These are phyloP conservation scores for Drosophila prostipennis DNA, from an alignment of 2,888 invertebrate species.

Conservation along the genomic window DNA sequence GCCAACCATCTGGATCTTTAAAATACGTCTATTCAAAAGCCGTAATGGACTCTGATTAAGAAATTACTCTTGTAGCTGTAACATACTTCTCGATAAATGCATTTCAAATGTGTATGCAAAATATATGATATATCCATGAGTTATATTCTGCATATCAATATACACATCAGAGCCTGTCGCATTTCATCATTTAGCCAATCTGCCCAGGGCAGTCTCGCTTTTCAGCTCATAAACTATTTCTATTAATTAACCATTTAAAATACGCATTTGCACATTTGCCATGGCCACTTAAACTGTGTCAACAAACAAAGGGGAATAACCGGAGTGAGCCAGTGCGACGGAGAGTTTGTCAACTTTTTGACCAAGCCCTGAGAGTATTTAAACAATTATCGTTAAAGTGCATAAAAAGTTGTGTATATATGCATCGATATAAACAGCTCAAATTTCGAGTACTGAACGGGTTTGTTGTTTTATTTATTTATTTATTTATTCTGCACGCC, in stretches of 20 bases:
- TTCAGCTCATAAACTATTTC: conserved; percentile 46
- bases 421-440: conserved; percentile 37
- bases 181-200: conserved; percentile 20
- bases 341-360: conserved; percentile 66
- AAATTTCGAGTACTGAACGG: conserved; percentile 33
- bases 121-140: neutral
- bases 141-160: neutral
- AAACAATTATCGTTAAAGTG: conserved; percentile 57
- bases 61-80: no score
- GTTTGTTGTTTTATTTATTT: conserved; percentile 52
- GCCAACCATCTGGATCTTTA: no score
- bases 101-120: no score
- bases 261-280: conserved; percentile 48
- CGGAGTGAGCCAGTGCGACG: conserved; percentile 1
- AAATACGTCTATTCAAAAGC: no score
- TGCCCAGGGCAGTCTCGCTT: conserved; percentile 19
- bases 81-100: no score
- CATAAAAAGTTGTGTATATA: conserved; percentile 39
- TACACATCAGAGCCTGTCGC: conserved; percentile 8
- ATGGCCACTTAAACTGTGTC: conserved; percentile 66
- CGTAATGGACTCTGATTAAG: no score
- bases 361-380: conserved; percentile 52
- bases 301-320: conserved; percentile 53
- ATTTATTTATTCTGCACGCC: conserved; percentile 54
- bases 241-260: conserved; percentile 69